Percentiles rank a stretch among this genome's conserved stretches.
Conservation (phyloP, 2,888 invertebrate species). For the Morpho achilles region DNA sequence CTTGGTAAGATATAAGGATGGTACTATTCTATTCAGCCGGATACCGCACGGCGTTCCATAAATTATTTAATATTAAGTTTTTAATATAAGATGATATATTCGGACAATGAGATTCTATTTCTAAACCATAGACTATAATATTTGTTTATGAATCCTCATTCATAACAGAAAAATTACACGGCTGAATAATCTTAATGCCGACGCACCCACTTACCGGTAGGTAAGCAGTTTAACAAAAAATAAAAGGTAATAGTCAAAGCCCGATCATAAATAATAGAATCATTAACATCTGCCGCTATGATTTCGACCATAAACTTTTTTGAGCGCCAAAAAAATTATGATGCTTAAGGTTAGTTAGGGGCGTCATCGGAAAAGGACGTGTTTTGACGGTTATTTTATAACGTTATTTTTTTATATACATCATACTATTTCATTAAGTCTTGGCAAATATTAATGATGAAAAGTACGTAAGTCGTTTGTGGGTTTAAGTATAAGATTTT, state of each 20-base stretch:
- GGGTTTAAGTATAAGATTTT: no score
- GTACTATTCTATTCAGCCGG: no score
- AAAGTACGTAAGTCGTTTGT: no score
- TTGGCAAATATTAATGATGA: no score
- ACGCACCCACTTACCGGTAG: constrained; percentile 34
- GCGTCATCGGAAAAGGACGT: constrained; percentile 57
- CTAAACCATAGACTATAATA: constrained; percentile 1
- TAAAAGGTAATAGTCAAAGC: constrained; percentile 47
- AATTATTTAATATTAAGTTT: no score
- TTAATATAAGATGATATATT: no score
- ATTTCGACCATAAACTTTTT: constrained; percentile 64
- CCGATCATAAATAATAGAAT: constrained; percentile 75
- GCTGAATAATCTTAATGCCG: constrained; percentile 33
- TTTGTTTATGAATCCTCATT: constrained; percentile 22
- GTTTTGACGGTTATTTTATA: constrained; percentile 64
- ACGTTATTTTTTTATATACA: constrained; percentile 24
- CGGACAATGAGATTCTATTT: no score
- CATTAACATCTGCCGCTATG: constrained; percentile 76
- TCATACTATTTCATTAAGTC: no score
- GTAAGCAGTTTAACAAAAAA: constrained; percentile 37
- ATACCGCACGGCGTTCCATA: no score
- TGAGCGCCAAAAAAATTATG: constrained; percentile 47
- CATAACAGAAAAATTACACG: constrained; percentile 46
- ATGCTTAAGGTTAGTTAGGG: constrained; percentile 40
- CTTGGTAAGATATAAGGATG: no score